These are phyloP conservation scores for Neosilurus hyrtlii DNA, from an alignment of 2,797 vertebrate genomes.

Conservation along the genomic window DNA sequence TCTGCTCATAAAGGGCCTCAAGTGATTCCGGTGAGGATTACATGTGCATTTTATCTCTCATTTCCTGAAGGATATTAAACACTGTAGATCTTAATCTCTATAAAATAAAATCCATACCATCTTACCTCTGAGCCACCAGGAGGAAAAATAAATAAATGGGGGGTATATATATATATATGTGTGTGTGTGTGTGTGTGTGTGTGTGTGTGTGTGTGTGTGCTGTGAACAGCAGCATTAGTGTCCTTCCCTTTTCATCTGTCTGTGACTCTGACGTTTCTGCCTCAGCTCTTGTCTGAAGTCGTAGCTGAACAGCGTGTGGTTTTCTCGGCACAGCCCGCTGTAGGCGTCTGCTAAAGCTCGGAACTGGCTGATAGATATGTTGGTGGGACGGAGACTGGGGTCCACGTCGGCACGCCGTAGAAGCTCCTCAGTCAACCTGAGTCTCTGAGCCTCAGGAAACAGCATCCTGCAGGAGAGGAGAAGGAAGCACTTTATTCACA, in stretches of 20 bases:
- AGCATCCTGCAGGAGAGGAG: conserved; percentile 73
- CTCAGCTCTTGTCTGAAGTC: conserved; percentile 85
- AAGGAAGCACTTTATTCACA: neutral
- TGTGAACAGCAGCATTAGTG: conserved; percentile 34
- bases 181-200: too few species aligned
- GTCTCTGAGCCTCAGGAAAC: conserved; percentile 82
- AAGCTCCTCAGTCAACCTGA: conserved; percentile 78
- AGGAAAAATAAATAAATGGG: too few species aligned
- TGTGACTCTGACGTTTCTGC: conserved; percentile 57
- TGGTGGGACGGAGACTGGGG: conserved; percentile 79
- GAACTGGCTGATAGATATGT: conserved; percentile 83
- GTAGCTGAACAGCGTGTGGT: conserved; percentile 75
- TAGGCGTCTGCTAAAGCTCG: conserved; percentile 81
- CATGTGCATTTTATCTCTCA: neutral
- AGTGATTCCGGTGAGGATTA: neutral
- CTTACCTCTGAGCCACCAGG: neutral
- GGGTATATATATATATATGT: too few species aligned
- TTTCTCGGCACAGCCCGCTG: conserved; percentile 77
- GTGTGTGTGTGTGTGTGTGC: too few species aligned
- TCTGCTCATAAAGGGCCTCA: neutral
- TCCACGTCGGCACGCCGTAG: conserved; percentile 83
- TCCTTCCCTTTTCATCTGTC: conserved; percentile 30
- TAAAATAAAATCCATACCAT: neutral
- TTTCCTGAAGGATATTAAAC: neutral
- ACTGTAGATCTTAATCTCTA: neutral